Conservation (phyloP, 1,140 invertebrate species). For the Lepidurus apus region DNA sequence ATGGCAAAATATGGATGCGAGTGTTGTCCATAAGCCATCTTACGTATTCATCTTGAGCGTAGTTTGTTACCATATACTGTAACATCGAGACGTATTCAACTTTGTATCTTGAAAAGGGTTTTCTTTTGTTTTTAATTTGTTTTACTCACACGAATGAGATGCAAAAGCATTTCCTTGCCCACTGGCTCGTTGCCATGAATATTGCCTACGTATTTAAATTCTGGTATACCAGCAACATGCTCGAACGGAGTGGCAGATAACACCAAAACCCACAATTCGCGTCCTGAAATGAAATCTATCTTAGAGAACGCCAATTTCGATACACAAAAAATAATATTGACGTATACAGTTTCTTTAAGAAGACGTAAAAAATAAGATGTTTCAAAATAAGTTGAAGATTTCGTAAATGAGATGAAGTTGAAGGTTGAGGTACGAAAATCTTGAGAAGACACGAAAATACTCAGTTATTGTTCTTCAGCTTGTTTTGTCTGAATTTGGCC, state of each 20-base stretch:
- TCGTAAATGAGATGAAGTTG: too few species aligned
- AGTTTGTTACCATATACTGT: slow-evolving; percentile 74
- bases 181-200: slow-evolving; percentile 89
- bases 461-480: too few species aligned
- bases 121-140: slow-evolving; percentile 1
- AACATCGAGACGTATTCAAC: slow-evolving; percentile 27
- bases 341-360: too few species aligned
- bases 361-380: too few species aligned
- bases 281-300: slow-evolving; percentile 50
- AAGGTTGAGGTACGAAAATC: too few species aligned
- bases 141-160: slow-evolving; percentile 69
- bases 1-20: slow-evolving; percentile 84
- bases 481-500: too few species aligned
- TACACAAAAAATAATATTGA: too few species aligned
- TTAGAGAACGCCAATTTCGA: too few species aligned
- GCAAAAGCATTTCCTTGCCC: slow-evolving; percentile 76
- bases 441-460: too few species aligned
- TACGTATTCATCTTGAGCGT: slow-evolving; percentile 70
- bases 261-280: slow-evolving; percentile 92
- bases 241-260: slow-evolving; percentile 81
- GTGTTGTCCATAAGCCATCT: slow-evolving; percentile 83
- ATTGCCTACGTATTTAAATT: slow-evolving; percentile 87
- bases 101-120: neutral
- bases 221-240: slow-evolving; percentile 84
- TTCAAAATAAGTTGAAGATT: too few species aligned